A percentile compares a stretch with the other conserved stretches of the same genome.
Evolutionary conservation across 2,888 invertebrate species (phyloP).

Genomic region (Ganaspis brasiliensis): DNA sequence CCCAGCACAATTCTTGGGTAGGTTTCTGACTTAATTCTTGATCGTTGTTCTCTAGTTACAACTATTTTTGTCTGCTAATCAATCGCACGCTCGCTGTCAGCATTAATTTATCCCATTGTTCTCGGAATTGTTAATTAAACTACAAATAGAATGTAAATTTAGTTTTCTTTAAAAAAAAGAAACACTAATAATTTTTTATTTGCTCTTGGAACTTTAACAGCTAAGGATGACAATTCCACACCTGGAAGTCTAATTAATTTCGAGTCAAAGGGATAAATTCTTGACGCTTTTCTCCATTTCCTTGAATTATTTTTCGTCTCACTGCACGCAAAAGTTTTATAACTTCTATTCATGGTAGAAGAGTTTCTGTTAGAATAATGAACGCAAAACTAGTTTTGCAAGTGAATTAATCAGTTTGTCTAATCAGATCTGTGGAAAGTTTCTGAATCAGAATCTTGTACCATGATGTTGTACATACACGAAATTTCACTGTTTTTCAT

Average conservation of each 20-base stretch:
- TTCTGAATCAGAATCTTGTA: not conserved
- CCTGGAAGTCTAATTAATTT: not conserved
- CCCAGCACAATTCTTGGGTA: slow-evolving; percentile 77
- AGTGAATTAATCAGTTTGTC: slow-evolving; percentile 30
- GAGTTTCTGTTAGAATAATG: slow-evolving; percentile 3
- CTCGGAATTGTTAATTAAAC: no score
- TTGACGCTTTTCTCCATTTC: not conserved
- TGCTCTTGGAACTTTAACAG: no score
- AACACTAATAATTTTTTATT: no score
- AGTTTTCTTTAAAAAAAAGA: no score
- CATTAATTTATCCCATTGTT: no score
- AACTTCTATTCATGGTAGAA: slow-evolving; percentile 26
- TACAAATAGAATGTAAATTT: no score
- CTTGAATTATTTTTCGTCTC: slow-evolving; percentile 28
- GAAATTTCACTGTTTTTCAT: no score
- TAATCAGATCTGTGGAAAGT: slow-evolving; percentile 3
- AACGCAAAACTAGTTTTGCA: slow-evolving; percentile 3
- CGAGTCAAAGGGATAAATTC: not conserved
- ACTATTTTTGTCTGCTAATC: no score
- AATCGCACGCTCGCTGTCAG: no score
- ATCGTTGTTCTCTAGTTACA: not conserved
- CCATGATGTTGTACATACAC: no score
- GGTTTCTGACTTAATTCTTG: slow-evolving; percentile 53
- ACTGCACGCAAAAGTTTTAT: slow-evolving; percentile 36
- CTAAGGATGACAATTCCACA: no score